Evolutionary conservation across 2,797 vertebrate species (phyloP).

Genomic region (Lophotriccus pileatus): DNA sequence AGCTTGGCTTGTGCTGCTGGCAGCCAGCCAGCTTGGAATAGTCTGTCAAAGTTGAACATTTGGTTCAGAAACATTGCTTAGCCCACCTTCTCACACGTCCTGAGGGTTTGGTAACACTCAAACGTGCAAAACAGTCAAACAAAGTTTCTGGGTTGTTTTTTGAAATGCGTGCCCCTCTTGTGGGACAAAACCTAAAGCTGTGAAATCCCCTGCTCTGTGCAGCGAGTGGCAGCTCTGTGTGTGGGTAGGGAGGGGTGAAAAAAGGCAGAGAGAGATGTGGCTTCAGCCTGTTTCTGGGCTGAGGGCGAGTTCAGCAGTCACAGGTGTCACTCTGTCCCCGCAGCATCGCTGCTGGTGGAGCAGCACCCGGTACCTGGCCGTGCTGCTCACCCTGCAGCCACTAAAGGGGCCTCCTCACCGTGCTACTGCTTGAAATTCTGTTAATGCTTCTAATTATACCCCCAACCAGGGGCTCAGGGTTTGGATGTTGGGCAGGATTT

Average conservation of each 20-base stretch:
- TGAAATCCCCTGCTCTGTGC: not conserved
- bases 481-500: fast-evolving
- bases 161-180: fast-evolving
- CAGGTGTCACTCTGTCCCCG: fast-evolving
- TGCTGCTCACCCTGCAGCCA: not conserved
- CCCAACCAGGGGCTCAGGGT: fast-evolving
- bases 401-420: fast-evolving
- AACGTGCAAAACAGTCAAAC: no score
- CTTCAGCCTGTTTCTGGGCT: not conserved
- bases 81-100: not conserved
- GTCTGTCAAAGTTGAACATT: not conserved
- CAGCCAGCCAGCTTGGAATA: not conserved
- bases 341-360: fast-evolving
- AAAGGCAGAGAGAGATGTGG: not conserved
- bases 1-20: not conserved
- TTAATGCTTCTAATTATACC: not conserved
- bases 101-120: not conserved
- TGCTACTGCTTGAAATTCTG: not conserved
- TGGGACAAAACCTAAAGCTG: fast-evolving
- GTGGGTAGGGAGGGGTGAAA: not conserved
- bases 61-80: not conserved
- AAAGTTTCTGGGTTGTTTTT: not conserved
- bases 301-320: not conserved
- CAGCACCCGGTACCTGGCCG: not conserved
- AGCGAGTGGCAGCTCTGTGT: not conserved